Evolutionary conservation across 2,113 vertebrate genomes (phyloP), one percentile per base, ranked within the genome.

Genomic region (Meriones unguiculatus): DNA sequence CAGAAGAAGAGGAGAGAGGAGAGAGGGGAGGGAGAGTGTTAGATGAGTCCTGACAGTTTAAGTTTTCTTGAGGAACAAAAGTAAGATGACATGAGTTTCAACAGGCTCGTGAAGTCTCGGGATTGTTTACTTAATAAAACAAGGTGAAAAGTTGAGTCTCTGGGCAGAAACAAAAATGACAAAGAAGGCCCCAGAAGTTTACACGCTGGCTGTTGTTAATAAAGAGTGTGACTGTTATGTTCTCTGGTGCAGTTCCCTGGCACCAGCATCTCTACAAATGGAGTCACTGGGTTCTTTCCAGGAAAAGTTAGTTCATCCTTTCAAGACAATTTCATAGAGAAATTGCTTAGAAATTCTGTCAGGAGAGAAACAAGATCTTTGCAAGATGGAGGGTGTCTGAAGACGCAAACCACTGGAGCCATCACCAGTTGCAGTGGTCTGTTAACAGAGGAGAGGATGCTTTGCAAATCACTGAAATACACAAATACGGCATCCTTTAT

Each of bases 261-360:
- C 15, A 65, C 84, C 32, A 15, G 57, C 30, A 30, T n/a, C 35
- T 50, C 69, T 38, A 12, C 46, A 85, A 87, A 94, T 46, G 17
- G 54, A 82, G 9, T 67, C 89, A n/a, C 9, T 81, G 30, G 1
- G 41, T 75, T 91, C 35, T 93, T 93, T 88, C 89, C n/a, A 82
- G 81, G 72, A 76, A 80, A n/a, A 93, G 85, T 57, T 65, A 75
- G 46, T 54, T 89, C 35, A 70, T 64, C 11, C 18, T 89, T 93
- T 64, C 32, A 38, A 85, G 75, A 95, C 12, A 76, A 69, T 81
- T 75, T 73, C 77, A 80, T 64, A 85, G 35, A 89, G 25, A 95
- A 70, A 30, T 94, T 81, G 57, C 25, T 81, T 41, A 80, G 64
- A 95, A 93, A 89, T 80, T 70, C 50, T 64, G 59, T 54, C 62